phyloP scores from a whole-genome alignment of 2,888 invertebrate genomes.

The Psococerastis gibbosa region DNA sequence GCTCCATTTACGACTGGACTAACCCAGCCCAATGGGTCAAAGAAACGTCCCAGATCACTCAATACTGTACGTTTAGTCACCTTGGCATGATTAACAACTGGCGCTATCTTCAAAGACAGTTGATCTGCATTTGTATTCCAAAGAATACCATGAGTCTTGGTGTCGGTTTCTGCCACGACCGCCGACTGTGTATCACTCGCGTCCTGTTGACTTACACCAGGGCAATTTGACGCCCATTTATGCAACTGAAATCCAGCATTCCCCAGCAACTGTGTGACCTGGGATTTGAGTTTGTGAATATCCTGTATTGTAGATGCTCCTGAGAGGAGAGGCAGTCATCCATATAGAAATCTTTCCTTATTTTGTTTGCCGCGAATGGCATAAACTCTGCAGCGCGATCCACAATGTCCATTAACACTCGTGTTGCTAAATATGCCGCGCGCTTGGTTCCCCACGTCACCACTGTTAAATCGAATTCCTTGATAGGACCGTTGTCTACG shows the following conservation, averaged over 20 bases:
- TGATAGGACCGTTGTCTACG: conserved; percentile 15
- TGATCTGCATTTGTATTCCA: not conserved
- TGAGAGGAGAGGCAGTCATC: conserved; percentile 11
- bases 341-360: conserved; percentile 1
- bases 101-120: not conserved
- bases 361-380: not conserved
- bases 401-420: not conserved
- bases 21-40: conserved; percentile 19
- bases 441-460: not conserved
- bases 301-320: not conserved
- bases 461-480: conserved; percentile 21
- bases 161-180: not conserved
- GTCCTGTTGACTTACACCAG: not conserved
- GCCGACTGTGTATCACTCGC: not conserved
- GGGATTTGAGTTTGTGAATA: not conserved
- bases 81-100: not conserved
- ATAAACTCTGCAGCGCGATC: not conserved
- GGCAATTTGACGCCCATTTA: conserved; percentile 1
- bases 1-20: conserved; percentile 15
- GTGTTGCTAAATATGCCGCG: not conserved
- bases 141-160: not conserved
- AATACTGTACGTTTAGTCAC: conserved; percentile 17
- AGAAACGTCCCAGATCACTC: no score
- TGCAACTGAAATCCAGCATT: not conserved
- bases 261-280: not conserved